Base-by-base conservation (phyloP, 2,888 invertebrate species). In the Volucella zonaria region DNA sequence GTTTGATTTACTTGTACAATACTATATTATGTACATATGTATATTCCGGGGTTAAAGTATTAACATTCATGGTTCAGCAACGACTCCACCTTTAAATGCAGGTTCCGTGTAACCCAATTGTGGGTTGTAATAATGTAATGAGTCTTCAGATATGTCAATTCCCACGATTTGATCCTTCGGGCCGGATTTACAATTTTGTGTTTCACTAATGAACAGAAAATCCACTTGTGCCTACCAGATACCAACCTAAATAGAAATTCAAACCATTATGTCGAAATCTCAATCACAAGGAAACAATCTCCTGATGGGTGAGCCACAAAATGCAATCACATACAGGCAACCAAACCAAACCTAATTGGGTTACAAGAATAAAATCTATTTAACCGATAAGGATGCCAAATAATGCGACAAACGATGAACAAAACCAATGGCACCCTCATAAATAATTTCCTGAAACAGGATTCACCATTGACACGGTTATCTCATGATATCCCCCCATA, bases 361-460 rank as follows among this genome's bases (percentile, higher is more conserved):
- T 49, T 49, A 49, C 49, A 49, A 1, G n/a, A n/a, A 49, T 14
- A 14, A 49, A 14, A 49, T 14, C 49, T 14, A 14, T 49, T 49
- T 14, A 49, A 49, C n/a, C 49, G 49, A 8, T n/a, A 49, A n/a
- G 49, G 14, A 49, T 49, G 49, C 12, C 15, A 49, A 49, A 49
- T 49, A 49, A 49, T 49, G n/a, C 49, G 11, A 14, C n/a, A n/a
- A 42, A 23, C 43, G 12, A 59, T 11, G 43, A 42, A 59, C 11
- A 12, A 59, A 59, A 43, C 59, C 59, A 43, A 59, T 59, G 18
- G 43, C 59, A 43, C 43, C 23, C 15, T 38, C 43, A 15, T 38
- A 59, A 59, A 42, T 45, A 43, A 59, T 59, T 59, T 43, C 15
- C 59, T 43, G 43, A 59, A 42, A 59, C 43, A 43, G 23, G 18